Percentiles rank a stretch among this genome's conserved stretches.
Evolutionary conservation across 1,140 invertebrate species (phyloP).

Genomic region (Prorops nasuta): DNA sequence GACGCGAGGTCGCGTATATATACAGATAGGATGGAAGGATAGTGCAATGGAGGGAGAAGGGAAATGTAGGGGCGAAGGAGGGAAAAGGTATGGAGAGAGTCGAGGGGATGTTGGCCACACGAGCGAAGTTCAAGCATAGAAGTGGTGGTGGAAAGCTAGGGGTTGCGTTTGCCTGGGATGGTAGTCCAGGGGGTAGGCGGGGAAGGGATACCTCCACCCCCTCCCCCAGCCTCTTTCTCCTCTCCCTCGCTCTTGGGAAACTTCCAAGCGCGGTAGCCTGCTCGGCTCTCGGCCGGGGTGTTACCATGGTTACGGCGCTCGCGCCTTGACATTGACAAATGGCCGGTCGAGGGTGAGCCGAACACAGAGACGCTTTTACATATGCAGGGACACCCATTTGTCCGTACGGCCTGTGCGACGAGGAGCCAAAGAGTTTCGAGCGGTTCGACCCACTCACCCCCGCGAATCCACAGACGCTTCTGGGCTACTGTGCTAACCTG

Average conservation of each 20-base stretch:
- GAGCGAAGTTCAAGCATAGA: too few relatives aligned
- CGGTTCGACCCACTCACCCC: conserved; percentile 5
- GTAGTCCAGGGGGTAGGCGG: conserved; percentile 17
- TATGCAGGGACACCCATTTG: conserved; percentile 59
- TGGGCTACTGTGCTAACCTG: conserved; percentile 33
- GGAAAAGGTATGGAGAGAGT: too few relatives aligned
- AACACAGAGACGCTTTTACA: conserved; percentile 57
- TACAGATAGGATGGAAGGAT: neutral
- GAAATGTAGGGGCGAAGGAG: neutral
- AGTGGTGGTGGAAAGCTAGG: conserved; percentile 3
- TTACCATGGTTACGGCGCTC: conserved; percentile 55
- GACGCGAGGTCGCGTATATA: neutral
- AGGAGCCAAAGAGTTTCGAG: conserved; percentile 9
- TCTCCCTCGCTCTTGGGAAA: conserved; percentile 36
- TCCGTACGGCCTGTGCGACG: conserved; percentile 40
- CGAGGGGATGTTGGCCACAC: too few relatives aligned
- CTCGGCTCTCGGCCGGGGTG: conserved; percentile 43
- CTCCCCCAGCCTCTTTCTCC: conserved; percentile 19
- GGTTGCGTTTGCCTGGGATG: conserved; percentile 11
- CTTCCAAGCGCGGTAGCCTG: too few relatives aligned
- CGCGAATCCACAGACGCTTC: conserved; percentile 28
- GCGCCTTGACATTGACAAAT: conserved; percentile 60
- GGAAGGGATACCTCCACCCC: conserved; percentile 4
- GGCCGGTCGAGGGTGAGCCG: conserved; percentile 55
- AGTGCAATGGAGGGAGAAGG: neutral